Evolutionary conservation across 2,797 vertebrate genomes (phyloP).

Genomic region (Echiichthys vipera): DNA sequence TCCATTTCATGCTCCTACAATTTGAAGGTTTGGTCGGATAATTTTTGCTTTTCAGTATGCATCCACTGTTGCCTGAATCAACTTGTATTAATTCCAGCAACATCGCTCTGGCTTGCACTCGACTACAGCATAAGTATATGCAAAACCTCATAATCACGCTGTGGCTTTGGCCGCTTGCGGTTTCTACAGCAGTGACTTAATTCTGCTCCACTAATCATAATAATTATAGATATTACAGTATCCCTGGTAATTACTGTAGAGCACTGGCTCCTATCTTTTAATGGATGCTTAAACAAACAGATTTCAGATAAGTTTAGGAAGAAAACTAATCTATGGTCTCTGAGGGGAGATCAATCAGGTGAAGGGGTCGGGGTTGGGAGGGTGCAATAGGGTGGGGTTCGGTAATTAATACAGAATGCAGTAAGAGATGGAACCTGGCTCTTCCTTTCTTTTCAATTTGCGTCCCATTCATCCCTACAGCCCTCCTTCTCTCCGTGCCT

Average conservation of each 20-base stretch:
- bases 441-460: constrained; percentile 61
- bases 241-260: constrained; percentile 73
- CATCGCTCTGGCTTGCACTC: constrained; percentile 26
- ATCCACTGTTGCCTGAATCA: constrained; percentile 41
- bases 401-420: constrained; percentile 84
- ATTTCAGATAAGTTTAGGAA: constrained; percentile 78
- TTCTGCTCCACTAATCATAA: constrained; percentile 79
- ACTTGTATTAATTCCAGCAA: constrained; percentile 45
- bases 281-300: constrained; percentile 84
- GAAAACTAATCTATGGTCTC: constrained; percentile 80
- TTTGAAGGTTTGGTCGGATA: constrained; percentile 38
- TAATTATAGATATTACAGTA: constrained; percentile 79
- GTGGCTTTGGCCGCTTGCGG: constrained; percentile 60
- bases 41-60: constrained; percentile 46
- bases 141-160: constrained; percentile 62
- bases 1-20: constrained; percentile 40
- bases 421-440: constrained; percentile 78
- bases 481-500: constrained; percentile 59
- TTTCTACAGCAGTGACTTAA: constrained; percentile 69
- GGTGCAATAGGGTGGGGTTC: constrained; percentile 65
- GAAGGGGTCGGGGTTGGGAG: constrained; percentile 59
- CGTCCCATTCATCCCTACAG: constrained; percentile 60
- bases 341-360: constrained; percentile 85
- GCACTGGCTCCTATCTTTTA: constrained; percentile 68
- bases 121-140: constrained; percentile 48